Evolutionary conservation across 2,888 invertebrate species (phyloP).

Genomic region (Epinotia bilunana): DNA sequence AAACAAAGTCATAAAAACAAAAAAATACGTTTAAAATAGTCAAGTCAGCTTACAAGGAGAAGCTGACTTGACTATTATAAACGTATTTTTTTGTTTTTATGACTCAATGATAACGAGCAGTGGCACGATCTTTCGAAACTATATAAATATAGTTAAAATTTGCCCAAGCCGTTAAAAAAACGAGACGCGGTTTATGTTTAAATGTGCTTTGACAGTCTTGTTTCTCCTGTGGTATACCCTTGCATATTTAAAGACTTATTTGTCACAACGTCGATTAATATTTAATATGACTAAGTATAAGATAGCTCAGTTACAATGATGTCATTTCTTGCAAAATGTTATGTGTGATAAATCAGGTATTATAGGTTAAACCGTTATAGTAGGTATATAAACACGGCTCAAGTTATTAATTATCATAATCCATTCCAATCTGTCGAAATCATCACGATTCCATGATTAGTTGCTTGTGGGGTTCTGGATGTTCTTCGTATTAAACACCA

Average conservation of each 20-base stretch:
- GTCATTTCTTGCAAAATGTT: slow-evolving; percentile 30
- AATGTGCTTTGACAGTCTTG: not conserved
- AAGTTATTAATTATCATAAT: slow-evolving; percentile 43
- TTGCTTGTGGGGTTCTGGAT: slow-evolving; percentile 38
- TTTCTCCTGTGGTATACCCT: not conserved
- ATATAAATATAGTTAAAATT: slow-evolving; percentile 32
- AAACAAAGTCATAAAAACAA: no score
- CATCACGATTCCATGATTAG: slow-evolving; percentile 40
- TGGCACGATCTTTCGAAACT: slow-evolving; percentile 33
- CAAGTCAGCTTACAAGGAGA: no score
- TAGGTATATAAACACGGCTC: slow-evolving; percentile 30
- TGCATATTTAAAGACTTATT: slow-evolving; percentile 10
- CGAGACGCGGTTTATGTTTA: slow-evolving; percentile 18
- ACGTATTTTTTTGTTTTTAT: slow-evolving; percentile 37
- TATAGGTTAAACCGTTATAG: slow-evolving; percentile 34
- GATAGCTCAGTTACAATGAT: slow-evolving; percentile 34
- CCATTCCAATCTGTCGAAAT: slow-evolving; percentile 40
- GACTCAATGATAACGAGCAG: slow-evolving; percentile 36
- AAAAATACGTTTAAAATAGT: no score
- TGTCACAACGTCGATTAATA: slow-evolving; percentile 21
- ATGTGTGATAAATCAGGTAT: slow-evolving; percentile 35
- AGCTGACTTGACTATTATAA: slow-evolving; percentile 19
- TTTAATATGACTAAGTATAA: slow-evolving; percentile 24
- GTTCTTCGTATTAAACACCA: slow-evolving; percentile 28
- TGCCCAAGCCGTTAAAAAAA: slow-evolving; percentile 27